Evolutionary conservation across 2,797 vertebrate genomes (phyloP), one percentile per base, ranked within the genome.

Genomic region (Periparus ater): DNA sequence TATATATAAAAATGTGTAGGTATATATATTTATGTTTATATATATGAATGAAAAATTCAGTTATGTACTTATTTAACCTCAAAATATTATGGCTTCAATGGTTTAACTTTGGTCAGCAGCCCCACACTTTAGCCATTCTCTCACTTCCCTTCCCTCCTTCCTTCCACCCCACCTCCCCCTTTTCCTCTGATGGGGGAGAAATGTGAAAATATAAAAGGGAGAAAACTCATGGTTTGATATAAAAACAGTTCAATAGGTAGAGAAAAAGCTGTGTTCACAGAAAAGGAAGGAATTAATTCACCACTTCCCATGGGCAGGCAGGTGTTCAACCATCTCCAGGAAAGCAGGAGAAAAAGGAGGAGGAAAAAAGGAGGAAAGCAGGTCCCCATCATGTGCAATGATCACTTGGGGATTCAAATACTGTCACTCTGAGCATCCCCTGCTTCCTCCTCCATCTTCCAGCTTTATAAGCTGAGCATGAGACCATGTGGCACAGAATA

Each of bases 321-420:
- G 17, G 5, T 34, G 34, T 48, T 30, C 8, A 34, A 34, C 17
- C 34, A 34, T 48, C 34, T 62, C 21, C 40, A 30, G 25, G 26
- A 77, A 55, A 22, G 9, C 25, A 68, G 17, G 20, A n/a, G n/a
- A n/a, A n/a, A n/a, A n/a, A n/a, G n/a, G n/a, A n/a, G n/a, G n/a
- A n/a, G n/a, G n/a, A n/a, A n/a, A n/a, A n/a, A n/a, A n/a, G n/a
- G n/a, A 30, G 25, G 26, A 77, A 55, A 22, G 9, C 25, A 68
- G 17, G 20, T 19, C 9, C 5, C 4, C 21, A 8, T 40, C 13
- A 8, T 1, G 2, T 0, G 0, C 22, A 32, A 17, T 0, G 1
- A 21, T 34, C 13, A 13, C 42, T 47, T 51, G 23, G 4, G 47
- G 30, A 55, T 23, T n/a, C 21, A 91, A 81, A 61, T 1, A 2